Evolutionary conservation across 2,888 invertebrate genomes (phyloP), one percentile per base, ranked within the genome.

Genomic region (Oegoconia quadripuncta): DNA sequence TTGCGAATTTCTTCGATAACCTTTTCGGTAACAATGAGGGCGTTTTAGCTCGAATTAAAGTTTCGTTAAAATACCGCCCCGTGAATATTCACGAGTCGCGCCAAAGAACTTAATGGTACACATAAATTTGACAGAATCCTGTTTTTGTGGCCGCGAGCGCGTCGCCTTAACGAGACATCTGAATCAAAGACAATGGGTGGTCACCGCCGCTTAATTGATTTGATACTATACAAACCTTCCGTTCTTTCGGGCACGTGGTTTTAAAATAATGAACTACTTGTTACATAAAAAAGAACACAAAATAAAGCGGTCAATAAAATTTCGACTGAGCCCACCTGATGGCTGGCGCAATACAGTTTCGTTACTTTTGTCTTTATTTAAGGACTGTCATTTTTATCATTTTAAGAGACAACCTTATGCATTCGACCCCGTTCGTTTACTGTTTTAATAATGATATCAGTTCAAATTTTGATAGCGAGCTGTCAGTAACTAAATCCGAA

Each of bases 171-270:
- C 68, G 74, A 81, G 74, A 73, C 71, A 60, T 64, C 70, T 72
- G 73, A 74, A 73, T 74, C 65, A 72, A 69, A 68, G 54, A 76
- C 76, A 81, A 80, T 77, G 76, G 75, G 73, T 70, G 72, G 72
- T 57, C 68, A 61, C 48, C 52, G 55, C 47, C 48, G 31, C 50
- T 60, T 63, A 71, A 79, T 72, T 78, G 72, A 77, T 74, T 65
- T 71, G 72, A 29, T 76, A 62, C 55, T 52, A 54, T 48, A 57
- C 41, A 48, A 42, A 22, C 37, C 35, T 37, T 36, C 36, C 18
- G 39, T 50, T 22, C 23, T 42, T 20, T n/a, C 23, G 28, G 41
- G 11, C 47, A 52, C 50, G 49, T 50, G 52, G 44, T 14, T 41
- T 39, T 39, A 34, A 50, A 51, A 33, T 48, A 51, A 48, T 52